Base-by-base conservation (phyloP, 2,888 invertebrate species). In the Perdita meconis region DNA sequence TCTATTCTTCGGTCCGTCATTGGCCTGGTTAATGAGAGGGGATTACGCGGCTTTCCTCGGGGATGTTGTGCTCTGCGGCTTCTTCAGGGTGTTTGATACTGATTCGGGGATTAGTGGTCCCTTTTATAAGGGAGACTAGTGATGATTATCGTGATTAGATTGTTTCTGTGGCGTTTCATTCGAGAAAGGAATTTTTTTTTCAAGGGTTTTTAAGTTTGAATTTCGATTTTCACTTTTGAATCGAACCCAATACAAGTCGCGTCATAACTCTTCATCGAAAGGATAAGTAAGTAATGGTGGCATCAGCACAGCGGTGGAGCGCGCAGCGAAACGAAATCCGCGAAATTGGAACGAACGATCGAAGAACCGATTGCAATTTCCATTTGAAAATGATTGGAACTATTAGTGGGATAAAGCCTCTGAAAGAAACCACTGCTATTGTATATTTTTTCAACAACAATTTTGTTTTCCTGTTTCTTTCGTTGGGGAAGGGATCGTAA, bases 261-360 rank as follows among this genome's bases (percentile, higher is more conserved):
- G 47, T 47, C 12, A 47, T 10, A 19, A 22, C 19, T 19, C 19
- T 10, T 47, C 47, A 22, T 47, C 47, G 47, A 47, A 47, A 19
- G 47, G 47, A 22, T 47, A 47, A 47, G 47, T 47, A 47, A 47
- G 30, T 30, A 30, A 30, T 30, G 30, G 30, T 30, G 30, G 30
- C 30, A 30, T 30, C 30, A 6, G 34, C 64, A 24, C 34, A 26
- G 36, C 47, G 66, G 19, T 42, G 16, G 12, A 26, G 44, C 13
- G 38, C 68, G 19, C 30, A 22, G 30, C 42, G 47, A 19, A 30
- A 57, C 70, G 56, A 26, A 68, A 56, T 16, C 57, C 53, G 13
- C 69, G 56, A 56, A 56, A 68, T 68, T 70, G 30, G 47, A 68
- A 22, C 69, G 57, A 13, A 47, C 69, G 56, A 56, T 71, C 70